Evolutionary conservation across 2,888 invertebrate species (phyloP).

Genomic region (Idaea biselata): DNA sequence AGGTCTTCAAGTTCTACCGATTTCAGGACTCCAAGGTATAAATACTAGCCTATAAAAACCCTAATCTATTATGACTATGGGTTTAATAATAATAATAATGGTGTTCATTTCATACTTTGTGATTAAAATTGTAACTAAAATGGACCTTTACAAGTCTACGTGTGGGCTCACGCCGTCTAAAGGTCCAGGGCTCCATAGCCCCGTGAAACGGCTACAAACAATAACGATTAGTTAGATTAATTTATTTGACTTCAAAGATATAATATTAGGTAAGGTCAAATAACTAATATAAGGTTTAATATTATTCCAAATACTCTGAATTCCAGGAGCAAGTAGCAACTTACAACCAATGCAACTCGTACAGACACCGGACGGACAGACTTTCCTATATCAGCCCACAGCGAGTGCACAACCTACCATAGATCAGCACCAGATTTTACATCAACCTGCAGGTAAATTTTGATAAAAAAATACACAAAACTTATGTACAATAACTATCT

Average conservation of each 20-base stretch:
- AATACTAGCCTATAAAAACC: neutral
- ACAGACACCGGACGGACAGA: slow-evolving; percentile 95
- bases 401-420: slow-evolving; percentile 57
- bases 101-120: too few relatives aligned
- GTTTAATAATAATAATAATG: too few relatives aligned
- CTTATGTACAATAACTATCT: neutral
- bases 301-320: neutral
- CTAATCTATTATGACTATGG: too few relatives aligned
- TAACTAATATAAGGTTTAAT: too few relatives aligned
- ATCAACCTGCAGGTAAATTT: slow-evolving; percentile 71
- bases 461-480: neutral
- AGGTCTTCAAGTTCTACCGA: slow-evolving; percentile 87
- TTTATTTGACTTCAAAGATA: too few relatives aligned
- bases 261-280: too few relatives aligned
- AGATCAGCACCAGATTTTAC: slow-evolving; percentile 70
- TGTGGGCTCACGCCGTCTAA: too few relatives aligned
- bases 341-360: slow-evolving; percentile 94
- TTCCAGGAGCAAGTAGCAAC: slow-evolving; percentile 77
- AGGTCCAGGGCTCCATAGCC: too few relatives aligned
- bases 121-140: too few relatives aligned
- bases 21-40: slow-evolving; percentile 82
- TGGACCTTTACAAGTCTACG: too few relatives aligned
- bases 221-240: too few relatives aligned
- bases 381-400: slow-evolving; percentile 92
- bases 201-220: too few relatives aligned